Percentiles rank a stretch among this genome's conserved stretches.
Conservation (phyloP, 1,140 invertebrate species). For the Meloidogyne exigua region DNA sequence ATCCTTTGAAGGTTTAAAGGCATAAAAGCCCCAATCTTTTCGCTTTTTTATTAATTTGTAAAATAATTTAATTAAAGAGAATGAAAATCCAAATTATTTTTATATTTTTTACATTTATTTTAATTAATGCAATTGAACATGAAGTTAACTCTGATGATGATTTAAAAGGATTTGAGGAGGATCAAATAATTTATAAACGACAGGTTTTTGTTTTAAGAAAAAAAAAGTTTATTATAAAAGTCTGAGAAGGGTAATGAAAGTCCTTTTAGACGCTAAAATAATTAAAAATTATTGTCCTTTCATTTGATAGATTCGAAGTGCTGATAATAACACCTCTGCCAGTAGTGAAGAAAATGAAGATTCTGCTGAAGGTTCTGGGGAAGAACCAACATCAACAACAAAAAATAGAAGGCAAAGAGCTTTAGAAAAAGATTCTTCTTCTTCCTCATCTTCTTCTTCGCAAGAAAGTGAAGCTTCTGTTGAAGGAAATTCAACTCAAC, state of each 20-base stretch:
- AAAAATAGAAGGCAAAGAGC: neutral
- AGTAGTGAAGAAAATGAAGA: neutral
- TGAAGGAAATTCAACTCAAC: neutral
- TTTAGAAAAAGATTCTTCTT: neutral
- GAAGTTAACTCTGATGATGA: neutral
- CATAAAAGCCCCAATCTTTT: too few species aligned
- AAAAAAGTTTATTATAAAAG: too few species aligned
- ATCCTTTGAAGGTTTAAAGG: too few species aligned
- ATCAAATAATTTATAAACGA: neutral
- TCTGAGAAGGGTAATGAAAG: too few species aligned
- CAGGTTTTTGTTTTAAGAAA: neutral
- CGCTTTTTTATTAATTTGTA: too few species aligned
- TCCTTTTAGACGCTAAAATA: neutral
- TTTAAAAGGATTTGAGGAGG: neutral
- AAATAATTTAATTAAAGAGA: neutral
- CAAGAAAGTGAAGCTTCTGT: slow-evolving; percentile 11
- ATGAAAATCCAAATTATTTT: neutral
- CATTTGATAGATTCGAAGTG: neutral
- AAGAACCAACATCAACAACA: neutral
- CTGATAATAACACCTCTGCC: neutral
- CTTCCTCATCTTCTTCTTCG: slow-evolving; percentile 8
- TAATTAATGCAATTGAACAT: neutral
- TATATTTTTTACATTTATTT: neutral
- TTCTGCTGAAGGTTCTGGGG: neutral
- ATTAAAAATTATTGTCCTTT: too few species aligned